Conservation (phyloP, 53 echinoderm and acorn worm genomes). For the Antedon mediterranea region DNA sequence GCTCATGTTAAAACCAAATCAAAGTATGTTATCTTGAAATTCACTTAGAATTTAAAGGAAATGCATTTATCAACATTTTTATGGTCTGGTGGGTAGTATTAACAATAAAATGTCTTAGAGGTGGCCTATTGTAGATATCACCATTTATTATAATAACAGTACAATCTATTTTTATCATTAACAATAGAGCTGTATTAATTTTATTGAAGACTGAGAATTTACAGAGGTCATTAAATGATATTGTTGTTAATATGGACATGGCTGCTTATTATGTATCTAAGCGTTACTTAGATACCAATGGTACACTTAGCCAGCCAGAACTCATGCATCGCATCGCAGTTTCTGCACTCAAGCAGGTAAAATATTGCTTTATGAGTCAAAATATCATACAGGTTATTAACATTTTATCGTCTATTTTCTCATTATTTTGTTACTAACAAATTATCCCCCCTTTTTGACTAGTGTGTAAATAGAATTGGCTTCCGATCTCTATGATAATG, state of each 20-base stretch:
- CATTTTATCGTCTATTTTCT: too few relatives aligned
- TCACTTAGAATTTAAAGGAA: not conserved
- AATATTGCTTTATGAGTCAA: too few relatives aligned
- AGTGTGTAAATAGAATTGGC: too few relatives aligned
- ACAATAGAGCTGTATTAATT: constrained; percentile 50
- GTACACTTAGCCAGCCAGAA: constrained; percentile 41
- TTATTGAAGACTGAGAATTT: constrained; percentile 44
- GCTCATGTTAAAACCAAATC: constrained; percentile 44
- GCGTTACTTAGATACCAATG: constrained; percentile 87
- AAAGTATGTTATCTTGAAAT: constrained; percentile 28
- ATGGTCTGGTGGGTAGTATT: too few relatives aligned
- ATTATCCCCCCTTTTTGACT: too few relatives aligned
- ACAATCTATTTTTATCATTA: not conserved
- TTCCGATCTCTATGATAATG: too few relatives aligned
- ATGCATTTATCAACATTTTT: too few relatives aligned
- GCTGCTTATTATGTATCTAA: constrained; percentile 62
- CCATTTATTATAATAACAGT: too few relatives aligned
- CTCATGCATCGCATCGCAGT: constrained; percentile 32
- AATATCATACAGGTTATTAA: too few relatives aligned
- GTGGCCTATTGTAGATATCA: not conserved
- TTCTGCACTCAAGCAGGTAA: constrained; percentile 33
- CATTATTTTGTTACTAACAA: too few relatives aligned
- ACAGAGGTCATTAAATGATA: constrained; percentile 22
- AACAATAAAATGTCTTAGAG: too few relatives aligned
- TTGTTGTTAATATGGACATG: constrained; percentile 38